Conservation (phyloP, 2,113 vertebrate genomes). For the Opisthocomus hoazin region DNA sequence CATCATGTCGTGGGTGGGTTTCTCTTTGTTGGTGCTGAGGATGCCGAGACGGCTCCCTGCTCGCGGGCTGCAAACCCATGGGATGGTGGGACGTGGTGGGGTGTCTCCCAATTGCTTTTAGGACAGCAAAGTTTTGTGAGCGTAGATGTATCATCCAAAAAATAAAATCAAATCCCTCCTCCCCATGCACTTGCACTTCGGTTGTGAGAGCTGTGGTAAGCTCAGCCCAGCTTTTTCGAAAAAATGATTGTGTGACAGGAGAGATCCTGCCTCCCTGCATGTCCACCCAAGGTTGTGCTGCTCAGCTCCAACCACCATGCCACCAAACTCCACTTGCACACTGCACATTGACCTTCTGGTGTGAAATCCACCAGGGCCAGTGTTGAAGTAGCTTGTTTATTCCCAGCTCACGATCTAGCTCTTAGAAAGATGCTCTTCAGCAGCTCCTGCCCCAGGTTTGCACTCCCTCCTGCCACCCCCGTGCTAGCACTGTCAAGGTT, state of each 20-base stretch:
- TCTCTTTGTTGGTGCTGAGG: not conserved
- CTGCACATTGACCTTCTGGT: not conserved
- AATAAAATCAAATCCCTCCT: not conserved
- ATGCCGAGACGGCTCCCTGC: not conserved
- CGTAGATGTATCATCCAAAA: rapidly evolving
- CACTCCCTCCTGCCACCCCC: not conserved
- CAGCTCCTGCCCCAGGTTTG: not conserved
- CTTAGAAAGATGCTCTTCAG: not conserved
- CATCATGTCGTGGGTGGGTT: not conserved
- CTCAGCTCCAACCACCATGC: not conserved
- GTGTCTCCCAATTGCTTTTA: not conserved
- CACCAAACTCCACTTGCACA: not conserved
- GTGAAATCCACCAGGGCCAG: not conserved
- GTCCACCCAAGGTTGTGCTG: rapidly evolving
- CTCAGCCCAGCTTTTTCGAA: not conserved
- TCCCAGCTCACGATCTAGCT: not conserved
- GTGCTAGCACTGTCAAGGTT: not conserved
- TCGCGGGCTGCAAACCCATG: not conserved
- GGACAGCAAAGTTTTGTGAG: not conserved
- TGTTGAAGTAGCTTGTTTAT: not conserved
- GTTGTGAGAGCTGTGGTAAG: not conserved
- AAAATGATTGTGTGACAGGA: not conserved
- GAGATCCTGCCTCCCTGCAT: not conserved
- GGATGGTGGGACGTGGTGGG: rapidly evolving
- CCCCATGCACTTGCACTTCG: not conserved